Conservation (phyloP, 2,888 invertebrate genomes). For the Eristalinus sepulchralis region DNA sequence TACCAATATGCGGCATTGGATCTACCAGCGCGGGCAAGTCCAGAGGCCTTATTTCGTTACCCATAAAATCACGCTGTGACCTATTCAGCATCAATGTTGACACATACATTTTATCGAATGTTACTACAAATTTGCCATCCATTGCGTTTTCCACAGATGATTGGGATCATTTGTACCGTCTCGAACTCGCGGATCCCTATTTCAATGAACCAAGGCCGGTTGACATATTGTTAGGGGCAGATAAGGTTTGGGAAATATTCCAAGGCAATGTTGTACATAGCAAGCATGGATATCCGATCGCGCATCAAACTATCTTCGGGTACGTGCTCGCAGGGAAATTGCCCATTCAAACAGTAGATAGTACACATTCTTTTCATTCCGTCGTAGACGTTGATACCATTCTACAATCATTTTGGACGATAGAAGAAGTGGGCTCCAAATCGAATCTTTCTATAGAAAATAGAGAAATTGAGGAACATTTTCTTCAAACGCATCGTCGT, state of each 20-base stretch:
- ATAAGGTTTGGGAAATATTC: too few relatives aligned
- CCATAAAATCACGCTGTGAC: background rate
- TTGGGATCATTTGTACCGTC: background rate
- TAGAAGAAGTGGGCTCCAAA: too few relatives aligned
- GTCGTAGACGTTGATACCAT: too few relatives aligned
- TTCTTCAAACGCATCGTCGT: too few relatives aligned
- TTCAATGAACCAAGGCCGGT: background rate
- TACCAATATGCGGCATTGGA: constrained; percentile 76
- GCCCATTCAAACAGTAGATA: too few relatives aligned
- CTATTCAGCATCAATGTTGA: background rate
- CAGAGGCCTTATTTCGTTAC: background rate
- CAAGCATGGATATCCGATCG: constrained; percentile 17
- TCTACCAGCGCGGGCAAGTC: constrained; percentile 43
- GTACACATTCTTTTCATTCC: background rate
- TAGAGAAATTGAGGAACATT: too few relatives aligned
- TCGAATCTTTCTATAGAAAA: too few relatives aligned
- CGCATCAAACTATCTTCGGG: constrained; percentile 32
- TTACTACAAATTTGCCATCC: constrained; percentile 10
- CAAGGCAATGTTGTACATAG: too few relatives aligned
- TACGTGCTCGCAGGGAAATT: constrained; percentile 13
- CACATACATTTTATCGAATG: background rate
- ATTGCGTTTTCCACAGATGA: background rate
- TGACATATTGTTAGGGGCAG: constrained; percentile 10
- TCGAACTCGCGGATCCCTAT: constrained; percentile 9
- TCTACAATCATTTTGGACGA: too few relatives aligned